Conservation (phyloP, 2,888 invertebrate species). For the Operophtera brumata region DNA sequence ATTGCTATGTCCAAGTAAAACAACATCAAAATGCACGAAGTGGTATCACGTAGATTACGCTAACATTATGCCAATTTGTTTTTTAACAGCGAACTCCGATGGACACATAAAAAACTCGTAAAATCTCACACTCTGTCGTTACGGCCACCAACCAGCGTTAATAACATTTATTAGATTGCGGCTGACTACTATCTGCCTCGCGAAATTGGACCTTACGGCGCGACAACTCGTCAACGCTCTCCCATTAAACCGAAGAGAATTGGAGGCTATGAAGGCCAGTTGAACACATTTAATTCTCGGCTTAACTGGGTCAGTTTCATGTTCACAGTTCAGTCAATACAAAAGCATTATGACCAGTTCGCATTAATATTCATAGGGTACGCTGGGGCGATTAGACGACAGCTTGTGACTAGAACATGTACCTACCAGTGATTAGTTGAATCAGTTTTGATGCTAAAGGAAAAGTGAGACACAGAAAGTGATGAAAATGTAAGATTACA, state of each 20-base stretch:
- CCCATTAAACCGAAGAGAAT: conserved; percentile 20
- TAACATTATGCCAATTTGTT: conserved; percentile 12
- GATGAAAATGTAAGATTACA: background rate
- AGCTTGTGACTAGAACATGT: conserved; percentile 37
- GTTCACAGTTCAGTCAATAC: conserved; percentile 43
- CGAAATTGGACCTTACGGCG: conserved; percentile 15
- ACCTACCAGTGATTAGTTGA: conserved; percentile 16
- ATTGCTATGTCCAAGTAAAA: too few species aligned
- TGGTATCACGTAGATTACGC: background rate
- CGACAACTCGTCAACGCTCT: conserved; percentile 17
- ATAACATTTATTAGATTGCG: conserved; percentile 20
- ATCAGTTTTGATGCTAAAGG: conserved; percentile 5
- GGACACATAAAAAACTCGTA: conserved; percentile 15
- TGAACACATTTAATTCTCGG: conserved; percentile 29
- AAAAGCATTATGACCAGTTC: conserved; percentile 44
- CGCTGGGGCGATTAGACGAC: conserved; percentile 58
- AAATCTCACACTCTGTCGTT: conserved; percentile 13
- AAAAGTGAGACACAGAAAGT: too few species aligned
- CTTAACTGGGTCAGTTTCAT: conserved; percentile 37
- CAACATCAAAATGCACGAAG: too few species aligned
- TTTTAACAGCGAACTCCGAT: conserved; percentile 15
- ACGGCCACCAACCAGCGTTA: conserved; percentile 3
- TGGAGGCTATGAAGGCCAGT: conserved; percentile 21
- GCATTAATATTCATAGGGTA: conserved; percentile 64
- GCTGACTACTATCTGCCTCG: conserved; percentile 12